Evolutionary conservation across 2,888 invertebrate species (phyloP).

Genomic region (Ectropis crepuscularia): DNA sequence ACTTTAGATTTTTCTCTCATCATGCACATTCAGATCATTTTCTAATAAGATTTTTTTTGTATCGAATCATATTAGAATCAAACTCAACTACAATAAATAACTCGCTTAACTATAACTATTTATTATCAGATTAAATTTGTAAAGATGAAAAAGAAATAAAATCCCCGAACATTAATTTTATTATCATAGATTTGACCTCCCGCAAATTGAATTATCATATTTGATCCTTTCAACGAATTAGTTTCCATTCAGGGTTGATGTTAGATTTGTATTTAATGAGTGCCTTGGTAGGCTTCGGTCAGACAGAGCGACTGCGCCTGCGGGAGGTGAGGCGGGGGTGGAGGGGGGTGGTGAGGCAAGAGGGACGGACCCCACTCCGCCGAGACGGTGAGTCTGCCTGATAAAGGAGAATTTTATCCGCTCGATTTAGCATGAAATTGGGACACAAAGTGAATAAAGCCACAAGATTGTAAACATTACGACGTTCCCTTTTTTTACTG

Average conservation of each 20-base stretch:
- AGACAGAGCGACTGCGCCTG: constrained; percentile 44
- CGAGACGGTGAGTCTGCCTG: constrained; percentile 81
- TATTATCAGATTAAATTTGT: constrained; percentile 12
- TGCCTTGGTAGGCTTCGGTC: constrained; percentile 49
- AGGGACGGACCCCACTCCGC: constrained; percentile 48
- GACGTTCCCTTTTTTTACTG: constrained; percentile 81
- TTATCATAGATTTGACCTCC: constrained; percentile 47
- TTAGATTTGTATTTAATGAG: constrained; percentile 76
- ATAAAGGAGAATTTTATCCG: constrained; percentile 83
- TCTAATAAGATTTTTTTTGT: constrained; percentile 5
- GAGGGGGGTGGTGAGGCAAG: constrained; percentile 29
- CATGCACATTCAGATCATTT: background rate
- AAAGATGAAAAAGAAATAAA: constrained; percentile 15
- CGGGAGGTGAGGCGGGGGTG: constrained; percentile 36
- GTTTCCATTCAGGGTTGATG: constrained; percentile 70
- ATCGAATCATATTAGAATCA: constrained; percentile 7
- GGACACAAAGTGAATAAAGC: constrained; percentile 85
- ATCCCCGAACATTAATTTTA: constrained; percentile 31
- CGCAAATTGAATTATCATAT: constrained; percentile 74
- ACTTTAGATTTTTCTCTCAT: background rate
- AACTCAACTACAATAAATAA: constrained; percentile 15
- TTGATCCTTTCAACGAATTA: constrained; percentile 69
- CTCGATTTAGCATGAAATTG: constrained; percentile 85
- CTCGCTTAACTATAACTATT: constrained; percentile 24
- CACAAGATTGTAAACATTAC: constrained; percentile 85